phyloP scores from a whole-genome alignment of 2,113 vertebrate genomes.

The Lepus europaeus region DNA sequence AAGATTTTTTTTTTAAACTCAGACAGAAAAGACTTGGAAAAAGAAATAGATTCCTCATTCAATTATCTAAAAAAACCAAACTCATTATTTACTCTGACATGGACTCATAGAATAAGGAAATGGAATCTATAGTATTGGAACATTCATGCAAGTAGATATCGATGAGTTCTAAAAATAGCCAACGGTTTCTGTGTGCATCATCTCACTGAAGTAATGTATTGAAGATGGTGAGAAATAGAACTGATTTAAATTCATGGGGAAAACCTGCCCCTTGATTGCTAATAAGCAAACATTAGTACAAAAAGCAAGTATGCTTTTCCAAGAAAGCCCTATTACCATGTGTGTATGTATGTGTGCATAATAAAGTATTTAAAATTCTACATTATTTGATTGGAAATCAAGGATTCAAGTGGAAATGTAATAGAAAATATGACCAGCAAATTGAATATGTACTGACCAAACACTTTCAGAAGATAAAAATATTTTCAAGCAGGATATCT shows the following conservation, averaged over 20 bases:
- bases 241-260: conserved; percentile 52
- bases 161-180: conserved; percentile 47
- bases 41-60: background rate
- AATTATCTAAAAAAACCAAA: background rate
- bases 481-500: conserved; percentile 40
- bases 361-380: conserved; percentile 42
- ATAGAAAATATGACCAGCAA: conserved; percentile 15
- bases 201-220: conserved; percentile 4
- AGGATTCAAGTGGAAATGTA: conserved; percentile 40
- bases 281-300: conserved; percentile 40
- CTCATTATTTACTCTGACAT: conserved; percentile 30
- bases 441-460: conserved; percentile 19
- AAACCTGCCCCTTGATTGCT: conserved; percentile 33
- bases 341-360: background rate
- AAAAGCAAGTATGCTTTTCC: background rate
- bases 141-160: conserved; percentile 14
- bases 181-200: conserved; percentile 20
- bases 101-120: conserved; percentile 35
- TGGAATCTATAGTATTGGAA: conserved; percentile 6
- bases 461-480: conserved; percentile 13
- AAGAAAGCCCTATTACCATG: background rate
- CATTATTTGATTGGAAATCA: background rate
- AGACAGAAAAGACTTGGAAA: background rate
- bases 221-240: conserved; percentile 42
- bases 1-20: background rate